Conservation (phyloP, 2,113 vertebrate genomes). For the Pygoscelis antarcticus region DNA sequence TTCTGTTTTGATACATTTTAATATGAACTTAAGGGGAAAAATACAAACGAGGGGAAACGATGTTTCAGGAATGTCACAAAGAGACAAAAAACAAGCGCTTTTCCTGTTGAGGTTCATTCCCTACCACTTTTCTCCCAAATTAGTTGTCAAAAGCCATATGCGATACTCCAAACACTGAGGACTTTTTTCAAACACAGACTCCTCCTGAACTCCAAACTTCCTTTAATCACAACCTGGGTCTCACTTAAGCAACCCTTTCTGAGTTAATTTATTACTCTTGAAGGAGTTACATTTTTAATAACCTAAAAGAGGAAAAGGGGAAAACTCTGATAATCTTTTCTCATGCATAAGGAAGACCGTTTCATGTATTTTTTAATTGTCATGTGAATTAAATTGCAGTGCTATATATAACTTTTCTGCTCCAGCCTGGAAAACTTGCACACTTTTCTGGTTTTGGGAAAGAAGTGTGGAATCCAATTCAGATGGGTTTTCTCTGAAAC, state of each 20-base stretch:
- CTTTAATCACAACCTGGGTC: conserved; percentile 27
- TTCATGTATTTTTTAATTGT: conserved; percentile 46
- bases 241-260: background rate
- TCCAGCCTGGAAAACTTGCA: background rate
- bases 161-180: background rate
- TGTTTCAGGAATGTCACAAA: conserved; percentile 30
- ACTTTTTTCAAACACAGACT: conserved; percentile 9
- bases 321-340: conserved; percentile 34
- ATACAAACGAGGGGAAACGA: background rate
- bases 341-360: conserved; percentile 11
- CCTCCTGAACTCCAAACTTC: conserved; percentile 16
- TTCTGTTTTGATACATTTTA: conserved; percentile 32
- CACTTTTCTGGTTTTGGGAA: background rate
- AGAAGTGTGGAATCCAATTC: background rate
- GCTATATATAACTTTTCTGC: conserved; percentile 29
- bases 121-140: conserved; percentile 14
- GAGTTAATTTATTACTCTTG: conserved; percentile 41
- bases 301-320: conserved; percentile 16
- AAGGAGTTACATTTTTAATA: conserved; percentile 63
- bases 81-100: conserved; percentile 38
- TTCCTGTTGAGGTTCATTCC: conserved; percentile 33
- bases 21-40: background rate
- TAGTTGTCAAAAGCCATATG: conserved; percentile 16
- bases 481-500: background rate
- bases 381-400: background rate